phyloP scores from a whole-genome alignment of 2,113 vertebrate genomes.

The Ginglymostoma cirratum region DNA sequence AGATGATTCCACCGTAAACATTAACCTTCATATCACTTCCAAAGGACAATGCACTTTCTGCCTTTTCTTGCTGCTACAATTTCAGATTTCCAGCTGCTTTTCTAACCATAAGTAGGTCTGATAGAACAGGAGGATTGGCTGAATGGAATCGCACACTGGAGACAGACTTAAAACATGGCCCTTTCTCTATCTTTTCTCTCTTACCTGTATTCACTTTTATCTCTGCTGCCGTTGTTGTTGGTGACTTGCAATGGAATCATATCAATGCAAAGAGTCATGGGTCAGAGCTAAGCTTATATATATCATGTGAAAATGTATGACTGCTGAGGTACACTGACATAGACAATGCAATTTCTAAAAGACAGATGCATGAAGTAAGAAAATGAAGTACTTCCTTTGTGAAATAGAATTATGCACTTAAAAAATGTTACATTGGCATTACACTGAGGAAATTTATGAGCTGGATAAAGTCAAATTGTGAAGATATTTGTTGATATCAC shows the following conservation, averaged over 20 bases:
- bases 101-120: neutral
- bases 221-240: neutral
- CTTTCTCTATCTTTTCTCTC: neutral
- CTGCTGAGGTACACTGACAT: neutral
- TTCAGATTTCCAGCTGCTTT: neutral
- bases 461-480: neutral
- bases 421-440: neutral
- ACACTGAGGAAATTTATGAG: neutral
- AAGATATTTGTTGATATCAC: too few species aligned
- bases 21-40: too few species aligned
- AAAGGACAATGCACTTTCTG: neutral
- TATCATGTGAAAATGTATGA: neutral
- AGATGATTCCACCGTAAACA: too few species aligned
- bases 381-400: neutral
- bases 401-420: neutral
- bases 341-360: neutral
- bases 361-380: neutral
- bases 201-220: neutral
- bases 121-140: neutral
- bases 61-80: neutral
- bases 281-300: neutral
- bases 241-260: neutral
- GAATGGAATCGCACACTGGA: neutral
- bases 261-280: neutral
- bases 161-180: neutral